Percentiles rank a stretch among this genome's conserved stretches.
Conservation (phyloP, 2,797 vertebrate genomes). For the Kryptopterus vitreolus region DNA sequence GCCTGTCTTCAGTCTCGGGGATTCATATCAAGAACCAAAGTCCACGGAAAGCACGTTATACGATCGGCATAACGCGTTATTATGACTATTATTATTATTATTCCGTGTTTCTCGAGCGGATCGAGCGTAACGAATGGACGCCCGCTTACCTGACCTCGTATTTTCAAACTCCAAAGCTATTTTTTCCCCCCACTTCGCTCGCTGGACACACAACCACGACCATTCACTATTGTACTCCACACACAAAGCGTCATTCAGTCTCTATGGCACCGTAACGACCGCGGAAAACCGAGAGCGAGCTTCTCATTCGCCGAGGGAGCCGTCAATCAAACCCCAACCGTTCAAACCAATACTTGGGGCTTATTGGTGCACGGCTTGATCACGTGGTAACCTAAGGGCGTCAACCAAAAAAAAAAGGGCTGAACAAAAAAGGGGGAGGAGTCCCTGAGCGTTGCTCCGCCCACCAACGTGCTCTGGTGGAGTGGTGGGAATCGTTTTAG, state of each 20-base stretch:
- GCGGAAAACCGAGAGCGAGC: conserved; percentile 45
- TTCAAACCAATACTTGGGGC: conserved; percentile 66
- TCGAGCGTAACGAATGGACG: background rate
- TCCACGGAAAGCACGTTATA: background rate
- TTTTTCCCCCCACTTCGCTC: conserved; percentile 59
- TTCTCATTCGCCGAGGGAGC: conserved; percentile 55
- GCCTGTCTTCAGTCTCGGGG: background rate
- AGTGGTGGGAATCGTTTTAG: no score
- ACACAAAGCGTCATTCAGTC: conserved; percentile 79
- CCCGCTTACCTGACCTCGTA: conserved; percentile 25
- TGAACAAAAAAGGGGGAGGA: background rate
- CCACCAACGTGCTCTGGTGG: background rate
- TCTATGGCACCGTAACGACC: conserved; percentile 77
- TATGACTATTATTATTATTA: background rate
- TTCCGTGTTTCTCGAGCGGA: background rate
- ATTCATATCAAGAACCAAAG: conserved; percentile 1
- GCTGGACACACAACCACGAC: conserved; percentile 57
- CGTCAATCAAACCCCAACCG: conserved; percentile 49
- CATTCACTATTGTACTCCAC: conserved; percentile 58
- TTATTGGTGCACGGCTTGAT: conserved; percentile 63
- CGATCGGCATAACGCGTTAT: background rate
- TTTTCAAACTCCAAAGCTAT: conserved; percentile 41
- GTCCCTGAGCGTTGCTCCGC: background rate
- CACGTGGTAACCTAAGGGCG: conserved; percentile 6
- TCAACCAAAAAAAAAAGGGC: background rate